phyloP scores from a whole-genome alignment of 2,888 invertebrate species.

The Imbricaverruca yamaguchii region DNA sequence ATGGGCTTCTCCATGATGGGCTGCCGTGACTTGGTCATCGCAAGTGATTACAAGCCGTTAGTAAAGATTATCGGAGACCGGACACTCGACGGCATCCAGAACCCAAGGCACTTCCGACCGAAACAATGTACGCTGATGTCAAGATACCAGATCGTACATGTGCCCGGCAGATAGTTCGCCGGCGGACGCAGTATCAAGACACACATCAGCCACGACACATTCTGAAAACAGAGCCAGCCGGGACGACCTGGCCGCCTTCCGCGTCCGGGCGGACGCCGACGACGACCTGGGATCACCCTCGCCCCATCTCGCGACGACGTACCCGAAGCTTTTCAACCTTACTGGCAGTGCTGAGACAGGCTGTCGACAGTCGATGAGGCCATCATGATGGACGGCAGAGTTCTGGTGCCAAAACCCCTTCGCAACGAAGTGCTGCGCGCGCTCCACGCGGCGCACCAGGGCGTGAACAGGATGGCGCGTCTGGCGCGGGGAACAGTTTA shows the following conservation, averaged over 20 bases:
- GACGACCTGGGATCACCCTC: too few species aligned
- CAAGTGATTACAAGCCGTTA: not conserved
- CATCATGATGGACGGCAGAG: conserved; percentile 25
- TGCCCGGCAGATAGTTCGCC: conserved; percentile 22
- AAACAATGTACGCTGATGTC: conserved; percentile 24
- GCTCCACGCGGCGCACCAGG: not conserved
- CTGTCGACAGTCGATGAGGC: conserved; percentile 18
- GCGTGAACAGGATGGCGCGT: not conserved
- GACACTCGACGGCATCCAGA: not conserved
- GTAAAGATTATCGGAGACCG: not conserved
- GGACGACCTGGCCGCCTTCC: too few species aligned
- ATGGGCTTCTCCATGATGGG: not conserved
- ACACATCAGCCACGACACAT: conserved; percentile 23
- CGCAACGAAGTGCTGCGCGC: conserved; percentile 13
- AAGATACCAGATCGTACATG: conserved; percentile 23
- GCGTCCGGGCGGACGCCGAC: too few species aligned
- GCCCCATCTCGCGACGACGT: not conserved
- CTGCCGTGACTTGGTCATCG: not conserved
- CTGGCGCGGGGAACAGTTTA: not conserved
- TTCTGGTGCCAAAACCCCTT: conserved; percentile 16
- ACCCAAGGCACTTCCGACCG: not conserved
- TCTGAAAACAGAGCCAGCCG: not conserved
- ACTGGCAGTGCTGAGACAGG: conserved; percentile 22
- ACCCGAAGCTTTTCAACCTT: conserved; percentile 25
- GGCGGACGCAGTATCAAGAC: conserved; percentile 7